Evolutionary conservation across 2,113 vertebrate species (phyloP).

Genomic region (Turnix velox): DNA sequence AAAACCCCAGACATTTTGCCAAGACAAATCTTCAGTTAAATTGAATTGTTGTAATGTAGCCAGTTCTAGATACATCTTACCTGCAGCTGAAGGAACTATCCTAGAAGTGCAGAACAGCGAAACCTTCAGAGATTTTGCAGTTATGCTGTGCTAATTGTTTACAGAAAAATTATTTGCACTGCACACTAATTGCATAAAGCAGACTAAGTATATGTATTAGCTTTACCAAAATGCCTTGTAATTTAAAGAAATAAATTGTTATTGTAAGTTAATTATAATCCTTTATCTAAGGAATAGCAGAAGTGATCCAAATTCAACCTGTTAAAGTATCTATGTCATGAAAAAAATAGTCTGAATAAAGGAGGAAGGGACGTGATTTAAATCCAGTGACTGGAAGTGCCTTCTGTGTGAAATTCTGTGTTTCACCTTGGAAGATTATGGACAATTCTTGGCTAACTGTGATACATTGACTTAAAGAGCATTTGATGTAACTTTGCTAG

Average conservation of each 20-base stretch:
- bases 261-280: background rate
- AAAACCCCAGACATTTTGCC: constrained; percentile 15
- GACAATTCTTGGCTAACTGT: background rate
- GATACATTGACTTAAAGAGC: background rate
- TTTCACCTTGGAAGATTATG: background rate
- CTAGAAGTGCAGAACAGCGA: background rate
- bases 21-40: background rate
- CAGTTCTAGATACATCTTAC: background rate
- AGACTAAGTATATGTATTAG: background rate
- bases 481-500: background rate
- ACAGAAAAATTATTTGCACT: background rate
- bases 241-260: background rate
- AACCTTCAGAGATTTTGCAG: constrained; percentile 11
- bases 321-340: background rate
- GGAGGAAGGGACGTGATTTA: background rate
- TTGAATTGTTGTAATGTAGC: background rate
- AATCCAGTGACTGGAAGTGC: background rate
- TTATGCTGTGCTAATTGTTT: constrained; percentile 9
- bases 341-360: background rate
- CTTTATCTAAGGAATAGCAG: background rate
- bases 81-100: background rate
- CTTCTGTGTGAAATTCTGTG: background rate
- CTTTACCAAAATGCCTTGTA: background rate
- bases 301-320: background rate
- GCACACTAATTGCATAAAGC: background rate